phyloP scores from a whole-genome alignment of 1,140 invertebrate species.

The Mizuhopecten yessoensis region DNA sequence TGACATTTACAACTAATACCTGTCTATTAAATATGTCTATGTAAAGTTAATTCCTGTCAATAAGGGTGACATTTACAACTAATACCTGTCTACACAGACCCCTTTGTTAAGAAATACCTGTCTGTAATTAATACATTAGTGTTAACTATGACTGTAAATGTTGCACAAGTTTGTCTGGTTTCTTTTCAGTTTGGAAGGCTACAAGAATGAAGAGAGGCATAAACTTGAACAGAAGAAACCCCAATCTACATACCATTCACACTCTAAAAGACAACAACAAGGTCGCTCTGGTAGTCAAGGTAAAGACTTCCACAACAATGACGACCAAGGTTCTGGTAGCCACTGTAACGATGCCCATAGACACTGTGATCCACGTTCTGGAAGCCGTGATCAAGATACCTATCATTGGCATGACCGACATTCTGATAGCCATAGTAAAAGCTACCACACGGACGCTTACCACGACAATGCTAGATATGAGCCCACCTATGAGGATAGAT shows the following conservation, averaged over 20 bases:
- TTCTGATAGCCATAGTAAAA: background rate
- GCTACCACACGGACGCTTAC: background rate
- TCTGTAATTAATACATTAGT: background rate
- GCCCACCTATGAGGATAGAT: background rate
- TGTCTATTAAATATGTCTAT: no score
- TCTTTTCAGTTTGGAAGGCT: conserved; percentile 2
- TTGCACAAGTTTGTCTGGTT: background rate
- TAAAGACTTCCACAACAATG: background rate
- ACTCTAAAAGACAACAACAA: background rate
- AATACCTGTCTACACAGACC: no score
- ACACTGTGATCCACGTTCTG: background rate
- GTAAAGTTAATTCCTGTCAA: no score
- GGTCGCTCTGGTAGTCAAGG: background rate
- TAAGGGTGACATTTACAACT: no score
- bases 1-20: no score
- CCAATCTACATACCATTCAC: background rate
- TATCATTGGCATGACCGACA: no score
- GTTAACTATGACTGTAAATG: background rate
- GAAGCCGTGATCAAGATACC: no score
- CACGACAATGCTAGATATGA: background rate
- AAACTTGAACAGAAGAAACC: conserved; percentile 7
- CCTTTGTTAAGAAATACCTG: no score
- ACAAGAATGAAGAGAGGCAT: background rate
- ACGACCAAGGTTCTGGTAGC: background rate
- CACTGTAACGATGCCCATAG: background rate